Percentiles rank a stretch among this genome's conserved stretches.
phyloP scores from a whole-genome alignment of 2,888 invertebrate genomes.

The Congeria kusceri region DNA sequence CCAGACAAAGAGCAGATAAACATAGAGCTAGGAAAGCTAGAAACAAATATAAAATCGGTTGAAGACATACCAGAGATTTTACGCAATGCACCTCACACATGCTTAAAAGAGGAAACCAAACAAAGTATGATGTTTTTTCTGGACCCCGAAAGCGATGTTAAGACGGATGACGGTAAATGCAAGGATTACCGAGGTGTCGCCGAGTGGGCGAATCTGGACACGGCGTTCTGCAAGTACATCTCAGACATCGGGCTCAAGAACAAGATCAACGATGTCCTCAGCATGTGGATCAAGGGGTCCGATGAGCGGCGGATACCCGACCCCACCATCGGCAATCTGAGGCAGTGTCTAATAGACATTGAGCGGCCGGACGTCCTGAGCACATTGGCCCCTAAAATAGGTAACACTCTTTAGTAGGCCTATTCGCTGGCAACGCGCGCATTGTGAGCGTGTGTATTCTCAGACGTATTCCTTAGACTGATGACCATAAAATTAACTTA shows the following conservation, averaged over 20 bases:
- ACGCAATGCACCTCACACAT: slow-evolving; percentile 23
- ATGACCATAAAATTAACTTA: no score
- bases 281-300: slow-evolving; percentile 41
- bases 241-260: slow-evolving; percentile 6
- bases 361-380: slow-evolving; percentile 41
- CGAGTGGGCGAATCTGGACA: slow-evolving; percentile 37
- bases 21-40: neutral
- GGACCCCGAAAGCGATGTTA: slow-evolving; percentile 19
- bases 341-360: slow-evolving; percentile 26
- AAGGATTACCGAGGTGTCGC: slow-evolving; percentile 49
- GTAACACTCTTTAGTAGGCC: slow-evolving; percentile 19
- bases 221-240: slow-evolving; percentile 36
- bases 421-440: no score
- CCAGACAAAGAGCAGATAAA: slow-evolving; percentile 1
- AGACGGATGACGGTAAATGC: slow-evolving; percentile 6
- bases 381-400: slow-evolving; percentile 40
- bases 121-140: slow-evolving; percentile 31
- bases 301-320: slow-evolving; percentile 7
- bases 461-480: no score
- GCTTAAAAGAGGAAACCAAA: slow-evolving; percentile 28
- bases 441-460: no score
- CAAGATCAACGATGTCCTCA: slow-evolving; percentile 47
- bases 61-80: slow-evolving; percentile 31
- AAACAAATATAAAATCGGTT: neutral
- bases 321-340: slow-evolving; percentile 46